Percentiles rank a stretch among this genome's conserved stretches.
Conservation (phyloP, 2,113 vertebrate genomes). For the Periophthalmodon schlosseri region DNA sequence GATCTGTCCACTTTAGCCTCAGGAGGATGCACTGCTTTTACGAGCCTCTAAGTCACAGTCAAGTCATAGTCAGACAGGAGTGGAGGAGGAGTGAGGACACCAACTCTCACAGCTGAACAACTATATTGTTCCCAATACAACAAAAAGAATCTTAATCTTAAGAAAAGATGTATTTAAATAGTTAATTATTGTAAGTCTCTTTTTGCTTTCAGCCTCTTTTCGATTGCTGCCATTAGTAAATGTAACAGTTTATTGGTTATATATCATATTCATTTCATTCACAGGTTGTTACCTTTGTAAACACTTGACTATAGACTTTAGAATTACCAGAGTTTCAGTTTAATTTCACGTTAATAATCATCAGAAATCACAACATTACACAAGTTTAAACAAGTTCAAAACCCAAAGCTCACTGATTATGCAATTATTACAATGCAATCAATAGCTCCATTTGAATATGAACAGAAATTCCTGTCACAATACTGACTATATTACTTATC, state of each 20-base stretch:
- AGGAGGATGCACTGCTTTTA: constrained; percentile 17
- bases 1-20: constrained; percentile 8
- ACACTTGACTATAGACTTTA: background rate
- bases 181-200: no score
- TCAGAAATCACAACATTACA: background rate
- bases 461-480: no score
- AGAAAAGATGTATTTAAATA: no score
- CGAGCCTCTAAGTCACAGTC: background rate
- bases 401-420: background rate
- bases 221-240: no score
- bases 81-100: background rate
- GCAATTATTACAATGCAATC: background rate
- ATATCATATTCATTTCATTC: no score
- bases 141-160: background rate
- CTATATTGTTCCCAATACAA: background rate
- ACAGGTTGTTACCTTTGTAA: background rate
- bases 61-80: background rate
- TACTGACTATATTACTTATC: no score
- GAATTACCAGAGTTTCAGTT: background rate
- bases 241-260: no score
- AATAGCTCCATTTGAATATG: background rate
- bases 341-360: background rate
- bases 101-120: background rate
- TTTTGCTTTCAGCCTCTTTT: no score
- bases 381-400: background rate